These are phyloP conservation scores for Gopherus evgoodei DNA, from an alignment of 2,113 vertebrate genomes.

Conservation along the genomic window DNA sequence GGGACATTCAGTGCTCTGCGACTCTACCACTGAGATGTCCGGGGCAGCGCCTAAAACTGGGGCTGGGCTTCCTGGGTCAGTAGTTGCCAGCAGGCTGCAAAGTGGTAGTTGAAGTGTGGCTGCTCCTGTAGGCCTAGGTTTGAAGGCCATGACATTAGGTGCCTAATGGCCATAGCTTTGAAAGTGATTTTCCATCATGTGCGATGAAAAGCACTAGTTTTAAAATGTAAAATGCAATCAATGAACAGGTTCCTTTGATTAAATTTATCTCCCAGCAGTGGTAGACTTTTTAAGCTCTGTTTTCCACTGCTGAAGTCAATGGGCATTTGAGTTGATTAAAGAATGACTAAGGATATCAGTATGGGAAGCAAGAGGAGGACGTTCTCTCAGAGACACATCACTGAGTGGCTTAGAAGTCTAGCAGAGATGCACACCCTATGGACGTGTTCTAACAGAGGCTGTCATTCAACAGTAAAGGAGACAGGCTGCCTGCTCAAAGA, in stretches of 20 bases:
- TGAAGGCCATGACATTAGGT: not conserved
- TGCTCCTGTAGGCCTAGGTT: not conserved
- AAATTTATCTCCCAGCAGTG: not conserved
- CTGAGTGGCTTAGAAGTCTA: not conserved
- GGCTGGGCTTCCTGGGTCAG: not conserved
- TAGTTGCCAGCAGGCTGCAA: not conserved
- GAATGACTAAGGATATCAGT: not conserved
- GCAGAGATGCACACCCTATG: not conserved
- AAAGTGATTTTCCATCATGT: not conserved
- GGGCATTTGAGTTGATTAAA: not conserved
- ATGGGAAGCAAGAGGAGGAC: not conserved
- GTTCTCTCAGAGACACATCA: not conserved
- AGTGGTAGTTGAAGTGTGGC: not conserved
- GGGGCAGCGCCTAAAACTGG: not conserved
- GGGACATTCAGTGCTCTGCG: not conserved
- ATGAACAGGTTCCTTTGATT: not conserved
- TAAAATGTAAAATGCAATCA: not conserved
- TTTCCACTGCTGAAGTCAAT: not conserved
- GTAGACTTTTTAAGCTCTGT: not conserved
- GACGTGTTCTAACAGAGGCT: not conserved
- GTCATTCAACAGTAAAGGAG: not conserved
- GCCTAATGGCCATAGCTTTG: too few species aligned
- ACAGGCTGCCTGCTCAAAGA: not conserved
- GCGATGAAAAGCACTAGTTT: not conserved
- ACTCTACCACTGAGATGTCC: not conserved